Evolutionary conservation across 1,140 invertebrate genomes (phyloP).

Genomic region (Wiebesia pumilae): DNA sequence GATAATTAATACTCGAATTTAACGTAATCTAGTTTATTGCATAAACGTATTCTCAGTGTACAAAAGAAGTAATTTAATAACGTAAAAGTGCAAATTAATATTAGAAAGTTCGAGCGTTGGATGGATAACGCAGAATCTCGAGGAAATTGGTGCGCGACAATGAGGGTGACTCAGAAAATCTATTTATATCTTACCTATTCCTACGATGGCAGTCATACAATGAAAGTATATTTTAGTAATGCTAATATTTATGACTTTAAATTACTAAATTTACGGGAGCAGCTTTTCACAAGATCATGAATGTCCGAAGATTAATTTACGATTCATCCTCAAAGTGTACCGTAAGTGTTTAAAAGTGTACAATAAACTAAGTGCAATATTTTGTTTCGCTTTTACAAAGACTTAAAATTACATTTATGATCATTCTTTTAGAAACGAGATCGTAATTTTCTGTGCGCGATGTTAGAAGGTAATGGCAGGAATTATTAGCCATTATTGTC

Average conservation of each 20-base stretch:
- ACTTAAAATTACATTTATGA: not conserved
- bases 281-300: constrained; percentile 9
- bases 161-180: not conserved
- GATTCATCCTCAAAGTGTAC: not conserved
- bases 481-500: not conserved
- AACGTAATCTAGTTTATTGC: not conserved
- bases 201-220: not conserved
- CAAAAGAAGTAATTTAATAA: not conserved
- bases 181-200: not conserved
- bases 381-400: not conserved
- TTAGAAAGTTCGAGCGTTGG: not conserved
- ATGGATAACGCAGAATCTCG: not conserved
- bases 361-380: not conserved
- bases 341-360: not conserved
- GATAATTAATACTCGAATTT: not conserved
- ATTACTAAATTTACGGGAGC: constrained; percentile 6
- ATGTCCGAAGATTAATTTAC: constrained; percentile 1
- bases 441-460: not conserved
- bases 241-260: constrained; percentile 23
- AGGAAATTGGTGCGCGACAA: constrained; percentile 10
- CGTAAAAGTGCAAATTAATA: not conserved
- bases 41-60: not conserved
- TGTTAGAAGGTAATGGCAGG: not conserved
- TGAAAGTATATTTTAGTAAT: not conserved
- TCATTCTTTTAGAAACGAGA: not conserved